Conservation (phyloP, 2,888 invertebrate species). For the Rhynchonema sp. region DNA sequence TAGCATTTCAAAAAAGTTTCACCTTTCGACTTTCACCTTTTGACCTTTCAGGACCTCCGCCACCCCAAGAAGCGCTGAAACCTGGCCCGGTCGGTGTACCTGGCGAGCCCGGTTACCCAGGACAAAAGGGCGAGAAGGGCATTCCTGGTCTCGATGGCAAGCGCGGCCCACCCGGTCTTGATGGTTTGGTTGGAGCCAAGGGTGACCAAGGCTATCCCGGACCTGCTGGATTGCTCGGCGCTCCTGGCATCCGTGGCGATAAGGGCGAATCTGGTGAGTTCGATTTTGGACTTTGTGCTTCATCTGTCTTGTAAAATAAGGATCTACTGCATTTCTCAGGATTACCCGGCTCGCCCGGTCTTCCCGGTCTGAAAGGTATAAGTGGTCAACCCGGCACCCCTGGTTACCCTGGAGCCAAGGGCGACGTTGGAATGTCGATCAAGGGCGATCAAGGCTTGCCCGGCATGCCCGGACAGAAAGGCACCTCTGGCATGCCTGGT, state of each 20-base stretch:
- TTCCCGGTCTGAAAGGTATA: slow-evolving; percentile 19
- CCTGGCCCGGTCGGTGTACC: slow-evolving; percentile 10
- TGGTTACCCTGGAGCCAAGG: slow-evolving; percentile 24
- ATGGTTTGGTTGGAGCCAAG: slow-evolving; percentile 33
- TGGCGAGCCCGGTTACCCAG: slow-evolving; percentile 39
- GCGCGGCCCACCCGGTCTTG: slow-evolving; percentile 40
- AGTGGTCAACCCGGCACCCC: slow-evolving; percentile 22
- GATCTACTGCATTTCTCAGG: background rate
- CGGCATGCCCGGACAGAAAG: background rate
- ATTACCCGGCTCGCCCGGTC: slow-evolving; percentile 10
- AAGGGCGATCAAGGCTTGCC: background rate
- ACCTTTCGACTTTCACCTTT: background rate
- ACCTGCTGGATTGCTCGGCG: background rate
- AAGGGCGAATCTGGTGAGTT: slow-evolving; percentile 29
- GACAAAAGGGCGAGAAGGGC: slow-evolving; percentile 17
- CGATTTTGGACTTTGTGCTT: too few relatives aligned
- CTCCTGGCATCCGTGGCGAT: slow-evolving; percentile 7
- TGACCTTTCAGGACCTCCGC: slow-evolving; percentile 6
- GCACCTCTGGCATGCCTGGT: slow-evolving; percentile 38
- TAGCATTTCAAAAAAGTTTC: too few relatives aligned
- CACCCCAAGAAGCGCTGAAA: background rate
- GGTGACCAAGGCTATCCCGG: slow-evolving; percentile 11
- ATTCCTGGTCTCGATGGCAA: slow-evolving; percentile 11
- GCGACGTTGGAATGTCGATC: slow-evolving; percentile 20
- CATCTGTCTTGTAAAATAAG: too few relatives aligned